Evolutionary conservation across 37 sponge, comb jelly and placozoan species (phyloP).

Genomic region (Axinella damicornis): DNA sequence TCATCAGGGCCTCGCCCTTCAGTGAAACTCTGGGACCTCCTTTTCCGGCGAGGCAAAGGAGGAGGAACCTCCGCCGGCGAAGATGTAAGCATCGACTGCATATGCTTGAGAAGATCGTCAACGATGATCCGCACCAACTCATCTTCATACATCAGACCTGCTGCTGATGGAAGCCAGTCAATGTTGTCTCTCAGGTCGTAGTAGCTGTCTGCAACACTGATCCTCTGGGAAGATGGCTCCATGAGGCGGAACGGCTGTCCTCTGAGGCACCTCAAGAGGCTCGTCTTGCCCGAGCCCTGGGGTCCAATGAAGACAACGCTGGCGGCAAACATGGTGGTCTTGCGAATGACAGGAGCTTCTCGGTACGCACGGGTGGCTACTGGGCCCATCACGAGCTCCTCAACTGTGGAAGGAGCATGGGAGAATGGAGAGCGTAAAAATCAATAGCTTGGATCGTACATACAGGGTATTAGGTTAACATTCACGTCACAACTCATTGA

Average conservation of each 20-base stretch:
- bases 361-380: conserved; percentile 54
- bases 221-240: conserved; percentile 44
- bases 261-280: conserved; percentile 55
- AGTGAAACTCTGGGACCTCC: conserved; percentile 26
- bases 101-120: conserved; percentile 58
- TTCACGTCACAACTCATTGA: no score
- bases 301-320: conserved; percentile 71
- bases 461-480: no score
- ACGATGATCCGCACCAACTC: conserved; percentile 59
- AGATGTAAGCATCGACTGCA: conserved; percentile 1
- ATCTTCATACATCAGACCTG: conserved; percentile 62
- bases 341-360: conserved; percentile 55
- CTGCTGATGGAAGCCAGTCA: conserved; percentile 27
- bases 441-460: no score
- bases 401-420: conserved; percentile 26
- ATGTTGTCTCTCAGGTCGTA: conserved; percentile 13
- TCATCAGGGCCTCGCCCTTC: background rate
- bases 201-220: conserved; percentile 7
- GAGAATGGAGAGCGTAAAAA: no score
- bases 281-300: conserved; percentile 84
- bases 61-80: conserved; percentile 21
- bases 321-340: conserved; percentile 40
- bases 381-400: conserved; percentile 41
- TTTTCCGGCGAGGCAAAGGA: conserved; percentile 7
- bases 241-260: conserved; percentile 60